These are phyloP conservation scores for Rhopalosiphum maidis DNA, from an alignment of 1,140 invertebrate genomes.

Conservation along the genomic window DNA sequence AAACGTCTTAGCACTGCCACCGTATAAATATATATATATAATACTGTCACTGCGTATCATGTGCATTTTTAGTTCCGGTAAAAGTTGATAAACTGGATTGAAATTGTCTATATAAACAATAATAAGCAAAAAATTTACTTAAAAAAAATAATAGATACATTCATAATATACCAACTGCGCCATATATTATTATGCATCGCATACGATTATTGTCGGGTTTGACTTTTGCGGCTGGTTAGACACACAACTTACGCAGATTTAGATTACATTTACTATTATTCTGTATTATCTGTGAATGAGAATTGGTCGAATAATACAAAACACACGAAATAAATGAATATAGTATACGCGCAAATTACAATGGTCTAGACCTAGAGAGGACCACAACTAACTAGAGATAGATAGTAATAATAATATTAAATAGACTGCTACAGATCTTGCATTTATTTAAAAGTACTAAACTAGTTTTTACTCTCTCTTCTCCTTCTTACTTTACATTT, in stretches of 20 bases:
- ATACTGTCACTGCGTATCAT: neutral
- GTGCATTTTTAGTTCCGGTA: constrained; percentile 4
- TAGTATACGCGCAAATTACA: neutral
- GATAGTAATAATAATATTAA: neutral
- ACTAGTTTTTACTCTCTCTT: neutral
- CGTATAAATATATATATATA: neutral
- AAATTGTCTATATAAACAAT: constrained; percentile 35
- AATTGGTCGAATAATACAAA: neutral
- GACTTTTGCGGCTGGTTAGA: neutral
- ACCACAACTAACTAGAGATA: neutral
- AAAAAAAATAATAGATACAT: neutral
- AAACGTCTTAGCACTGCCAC: neutral
- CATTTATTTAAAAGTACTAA: neutral
- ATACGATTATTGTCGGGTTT: neutral
- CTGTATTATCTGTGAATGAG: neutral
- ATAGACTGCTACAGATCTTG: neutral
- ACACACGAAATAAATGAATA: neutral
- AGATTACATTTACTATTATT: neutral
- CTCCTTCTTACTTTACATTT: too few relatives aligned
- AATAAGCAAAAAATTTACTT: neutral
- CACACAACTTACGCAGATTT: too few relatives aligned
- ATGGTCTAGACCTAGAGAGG: neutral
- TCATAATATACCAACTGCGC: neutral
- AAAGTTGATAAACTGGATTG: constrained; percentile 49
- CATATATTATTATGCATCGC: neutral